A percentile compares a stretch with the other conserved stretches of the same genome.
phyloP scores from a whole-genome alignment of 2,113 vertebrate species.

The Felis chaus region DNA sequence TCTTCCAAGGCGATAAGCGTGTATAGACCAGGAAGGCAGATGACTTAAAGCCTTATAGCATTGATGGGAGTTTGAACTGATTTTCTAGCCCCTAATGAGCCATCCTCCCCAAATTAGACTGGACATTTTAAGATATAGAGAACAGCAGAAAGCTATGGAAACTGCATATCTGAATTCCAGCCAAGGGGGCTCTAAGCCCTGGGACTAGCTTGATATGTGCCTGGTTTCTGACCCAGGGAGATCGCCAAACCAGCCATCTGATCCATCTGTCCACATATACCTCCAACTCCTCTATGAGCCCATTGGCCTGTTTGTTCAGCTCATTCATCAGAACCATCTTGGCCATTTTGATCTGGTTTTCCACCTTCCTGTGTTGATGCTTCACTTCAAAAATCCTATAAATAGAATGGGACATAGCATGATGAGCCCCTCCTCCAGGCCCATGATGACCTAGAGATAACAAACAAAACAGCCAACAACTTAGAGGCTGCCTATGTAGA shows the following conservation, averaged over 20 bases:
- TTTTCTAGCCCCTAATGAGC: neutral
- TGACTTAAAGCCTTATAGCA: neutral
- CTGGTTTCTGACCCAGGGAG: slow-evolving; percentile 30
- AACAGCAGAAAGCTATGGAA: neutral
- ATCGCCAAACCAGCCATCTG: neutral
- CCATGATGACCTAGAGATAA: neutral
- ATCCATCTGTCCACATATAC: slow-evolving; percentile 83
- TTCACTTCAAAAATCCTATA: slow-evolving; percentile 95
- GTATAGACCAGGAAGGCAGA: neutral
- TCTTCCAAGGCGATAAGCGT: neutral
- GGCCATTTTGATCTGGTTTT: slow-evolving; percentile 99
- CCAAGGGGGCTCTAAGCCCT: neutral
- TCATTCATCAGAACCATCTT: slow-evolving; percentile 98
- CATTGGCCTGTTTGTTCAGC: slow-evolving; percentile 96
- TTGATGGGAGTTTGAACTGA: neutral
- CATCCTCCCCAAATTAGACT: slow-evolving; percentile 2
- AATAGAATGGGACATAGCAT: slow-evolving; percentile 31
- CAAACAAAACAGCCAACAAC: neutral
- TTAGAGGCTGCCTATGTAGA: neutral
- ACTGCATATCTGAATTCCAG: neutral
- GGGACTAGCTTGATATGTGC: neutral
- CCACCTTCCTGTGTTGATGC: slow-evolving; percentile 94
- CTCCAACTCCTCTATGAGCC: slow-evolving; percentile 97
- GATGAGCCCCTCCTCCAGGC: neutral
- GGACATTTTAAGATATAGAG: neutral